Evolutionary conservation across 2,797 vertebrate species (phyloP).

Genomic region (Anguilla marmorata): DNA sequence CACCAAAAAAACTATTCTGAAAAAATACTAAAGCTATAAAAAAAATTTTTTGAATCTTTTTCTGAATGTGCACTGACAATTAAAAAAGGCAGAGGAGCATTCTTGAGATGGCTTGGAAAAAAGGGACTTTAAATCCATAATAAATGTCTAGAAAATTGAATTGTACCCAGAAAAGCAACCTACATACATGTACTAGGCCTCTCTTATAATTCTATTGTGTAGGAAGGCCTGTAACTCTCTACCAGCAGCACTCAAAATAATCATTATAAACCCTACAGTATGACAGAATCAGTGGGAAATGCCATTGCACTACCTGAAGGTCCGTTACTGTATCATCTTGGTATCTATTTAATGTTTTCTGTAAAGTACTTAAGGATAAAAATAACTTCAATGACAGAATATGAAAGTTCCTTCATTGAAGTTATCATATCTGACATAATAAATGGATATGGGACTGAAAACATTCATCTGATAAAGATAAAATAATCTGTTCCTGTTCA

Average conservation of each 20-base stretch:
- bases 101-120: background rate
- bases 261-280: background rate
- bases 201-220: background rate
- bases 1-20: background rate
- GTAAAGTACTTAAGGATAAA: background rate
- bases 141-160: background rate
- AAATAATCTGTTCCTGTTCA: background rate
- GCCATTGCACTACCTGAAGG: background rate
- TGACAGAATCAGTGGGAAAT: background rate
- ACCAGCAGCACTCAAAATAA: background rate
- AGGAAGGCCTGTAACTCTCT: background rate
- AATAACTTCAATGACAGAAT: background rate
- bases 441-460: background rate
- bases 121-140: background rate
- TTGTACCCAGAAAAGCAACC: conserved; percentile 14
- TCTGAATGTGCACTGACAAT: background rate
- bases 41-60: background rate
- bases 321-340: background rate
- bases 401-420: no score
- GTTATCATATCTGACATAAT: background rate
- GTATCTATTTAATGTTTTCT: background rate
- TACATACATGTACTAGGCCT: no score
- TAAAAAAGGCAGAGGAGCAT: background rate
- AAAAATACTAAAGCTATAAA: background rate
- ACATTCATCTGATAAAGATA: background rate